phyloP scores from a whole-genome alignment of 2,888 invertebrate species.

The Neocrepidodera transversa region DNA sequence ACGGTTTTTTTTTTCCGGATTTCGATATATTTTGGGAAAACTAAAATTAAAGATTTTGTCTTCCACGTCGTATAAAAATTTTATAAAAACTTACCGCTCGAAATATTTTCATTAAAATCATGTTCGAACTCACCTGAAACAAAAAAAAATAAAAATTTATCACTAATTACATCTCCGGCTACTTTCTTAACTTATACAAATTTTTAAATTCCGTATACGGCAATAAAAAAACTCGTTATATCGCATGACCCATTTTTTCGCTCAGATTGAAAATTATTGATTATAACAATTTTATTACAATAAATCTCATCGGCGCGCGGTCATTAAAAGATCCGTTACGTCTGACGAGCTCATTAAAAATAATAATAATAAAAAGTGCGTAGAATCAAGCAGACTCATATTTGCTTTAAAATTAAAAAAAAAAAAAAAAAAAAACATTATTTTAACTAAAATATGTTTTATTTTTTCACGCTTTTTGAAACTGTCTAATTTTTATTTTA shows the following conservation, averaged over 20 bases:
- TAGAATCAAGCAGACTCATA: not conserved
- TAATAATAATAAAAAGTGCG: not conserved
- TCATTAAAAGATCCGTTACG: constrained; percentile 6
- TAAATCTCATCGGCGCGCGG: not conserved
- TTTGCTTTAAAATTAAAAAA: too few species aligned
- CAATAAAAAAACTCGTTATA: not conserved
- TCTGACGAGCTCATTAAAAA: not conserved
- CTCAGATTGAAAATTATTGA: constrained; percentile 8
- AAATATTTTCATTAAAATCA: not conserved
- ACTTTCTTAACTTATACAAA: not conserved
- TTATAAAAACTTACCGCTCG: too few species aligned
- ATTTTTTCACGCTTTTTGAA: too few species aligned
- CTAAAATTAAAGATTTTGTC: too few species aligned
- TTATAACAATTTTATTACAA: constrained; percentile 5
- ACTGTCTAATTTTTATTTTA: too few species aligned
- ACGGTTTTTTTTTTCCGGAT: too few species aligned
- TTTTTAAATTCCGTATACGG: not conserved
- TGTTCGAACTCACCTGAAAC: constrained; percentile 1
- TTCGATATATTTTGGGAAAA: too few species aligned
- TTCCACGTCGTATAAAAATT: too few species aligned
- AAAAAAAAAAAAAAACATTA: too few species aligned
- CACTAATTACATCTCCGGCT: not conserved
- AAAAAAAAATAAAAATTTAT: not conserved
- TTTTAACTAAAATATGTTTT: not conserved
- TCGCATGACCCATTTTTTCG: constrained; percentile 1